These are phyloP conservation scores for Babylonia areolata DNA, from an alignment of 1,140 invertebrate genomes.

Conservation along the genomic window DNA sequence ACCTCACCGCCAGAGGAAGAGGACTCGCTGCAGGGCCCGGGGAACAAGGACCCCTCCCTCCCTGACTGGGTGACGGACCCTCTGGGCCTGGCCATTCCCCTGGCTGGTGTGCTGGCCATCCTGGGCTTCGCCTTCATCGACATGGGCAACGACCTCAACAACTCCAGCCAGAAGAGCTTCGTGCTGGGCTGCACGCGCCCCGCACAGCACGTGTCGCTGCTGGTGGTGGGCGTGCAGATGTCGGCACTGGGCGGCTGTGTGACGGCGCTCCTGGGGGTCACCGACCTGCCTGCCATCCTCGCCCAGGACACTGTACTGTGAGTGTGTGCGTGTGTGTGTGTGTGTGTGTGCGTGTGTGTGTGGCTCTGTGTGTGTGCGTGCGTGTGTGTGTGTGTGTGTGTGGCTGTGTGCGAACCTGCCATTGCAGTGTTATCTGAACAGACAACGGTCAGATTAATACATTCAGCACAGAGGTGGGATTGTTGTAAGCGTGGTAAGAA, in stretches of 20 bases:
- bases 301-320: no score
- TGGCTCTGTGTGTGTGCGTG: no score
- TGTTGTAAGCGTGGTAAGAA: no score
- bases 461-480: no score
- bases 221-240: slow-evolving; percentile 28
- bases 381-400: no score
- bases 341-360: no score
- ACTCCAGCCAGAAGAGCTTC: slow-evolving; percentile 18
- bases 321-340: no score
- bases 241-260: slow-evolving; percentile 17
- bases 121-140: slow-evolving; percentile 3
- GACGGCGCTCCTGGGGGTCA: background rate
- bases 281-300: background rate
- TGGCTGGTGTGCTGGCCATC: background rate
- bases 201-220: slow-evolving; percentile 26
- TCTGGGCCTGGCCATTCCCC: background rate
- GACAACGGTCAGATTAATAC: no score
- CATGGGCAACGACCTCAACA: slow-evolving; percentile 21
- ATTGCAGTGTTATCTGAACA: no score
- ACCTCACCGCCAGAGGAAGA: background rate
- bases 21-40: background rate
- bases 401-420: no score
- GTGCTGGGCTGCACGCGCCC: background rate
- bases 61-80: background rate
- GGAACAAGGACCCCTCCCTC: background rate